phyloP scores from a whole-genome alignment of 2,113 vertebrate species.

The Cricetomys ansorgei region DNA sequence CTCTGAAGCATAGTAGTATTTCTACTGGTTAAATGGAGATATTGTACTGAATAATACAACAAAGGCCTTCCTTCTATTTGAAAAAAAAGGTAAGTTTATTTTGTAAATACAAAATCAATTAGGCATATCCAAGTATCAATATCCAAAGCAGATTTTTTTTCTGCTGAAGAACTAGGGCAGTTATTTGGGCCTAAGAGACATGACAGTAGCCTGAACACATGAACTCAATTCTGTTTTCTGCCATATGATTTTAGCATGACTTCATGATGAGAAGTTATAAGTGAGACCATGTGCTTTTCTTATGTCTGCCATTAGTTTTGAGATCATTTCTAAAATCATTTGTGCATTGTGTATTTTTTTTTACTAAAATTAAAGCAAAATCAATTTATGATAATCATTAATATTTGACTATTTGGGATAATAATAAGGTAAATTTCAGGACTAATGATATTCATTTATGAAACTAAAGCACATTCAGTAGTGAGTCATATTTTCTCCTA shows the following conservation, averaged over 20 bases:
- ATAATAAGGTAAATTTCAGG: slow-evolving; percentile 43
- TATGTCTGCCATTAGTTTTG: not conserved
- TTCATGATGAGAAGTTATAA: not conserved
- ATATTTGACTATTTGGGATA: slow-evolving; percentile 30
- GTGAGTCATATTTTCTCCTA: slow-evolving; percentile 70
- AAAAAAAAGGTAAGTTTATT: not conserved
- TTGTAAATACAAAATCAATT: not conserved
- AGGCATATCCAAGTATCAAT: not conserved
- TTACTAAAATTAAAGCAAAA: not conserved
- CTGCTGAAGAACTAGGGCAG: not conserved
- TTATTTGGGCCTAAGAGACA: not conserved
- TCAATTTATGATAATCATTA: slow-evolving; percentile 11
- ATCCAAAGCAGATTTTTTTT: not conserved
- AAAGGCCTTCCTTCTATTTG: not conserved
- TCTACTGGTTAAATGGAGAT: slow-evolving; percentile 25
- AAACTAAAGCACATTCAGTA: slow-evolving; percentile 53
- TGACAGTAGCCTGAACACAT: not conserved
- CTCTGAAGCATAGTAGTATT: not conserved
- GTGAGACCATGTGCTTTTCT: not conserved
- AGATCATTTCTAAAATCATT: slow-evolving; percentile 1
- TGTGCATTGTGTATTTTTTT: not conserved
- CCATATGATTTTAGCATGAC: not conserved
- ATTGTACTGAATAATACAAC: not conserved
- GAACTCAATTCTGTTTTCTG: not conserved
- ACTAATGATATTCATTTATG: slow-evolving; percentile 46